Evolutionary conservation across 2,888 invertebrate species (phyloP).

Genomic region (Cantharis rustica): DNA sequence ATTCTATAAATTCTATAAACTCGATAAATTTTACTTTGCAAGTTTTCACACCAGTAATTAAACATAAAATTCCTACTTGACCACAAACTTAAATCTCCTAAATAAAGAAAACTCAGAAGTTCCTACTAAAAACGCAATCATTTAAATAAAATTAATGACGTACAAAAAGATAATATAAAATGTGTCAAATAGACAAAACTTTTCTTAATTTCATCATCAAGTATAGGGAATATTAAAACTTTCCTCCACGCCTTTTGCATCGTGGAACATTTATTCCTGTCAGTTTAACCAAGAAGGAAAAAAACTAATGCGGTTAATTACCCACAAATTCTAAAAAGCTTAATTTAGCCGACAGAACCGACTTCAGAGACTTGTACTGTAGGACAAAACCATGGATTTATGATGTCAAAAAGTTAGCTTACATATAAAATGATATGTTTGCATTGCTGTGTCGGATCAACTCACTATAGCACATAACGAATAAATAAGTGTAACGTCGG

Average conservation of each 20-base stretch:
- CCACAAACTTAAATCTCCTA: not conserved
- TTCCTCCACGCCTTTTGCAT: slow-evolving; percentile 7
- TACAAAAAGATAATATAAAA: not conserved
- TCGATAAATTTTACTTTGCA: not conserved
- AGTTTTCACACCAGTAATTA: too few relatives aligned
- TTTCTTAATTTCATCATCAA: slow-evolving; percentile 4
- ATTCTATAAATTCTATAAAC: not conserved
- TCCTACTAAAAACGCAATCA: not conserved
- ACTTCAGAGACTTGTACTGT: not conserved
- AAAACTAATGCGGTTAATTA: slow-evolving; percentile 15
- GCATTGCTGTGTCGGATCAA: not conserved
- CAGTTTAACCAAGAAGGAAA: slow-evolving; percentile 7
- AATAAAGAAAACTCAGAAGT: not conserved
- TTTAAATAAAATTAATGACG: not conserved
- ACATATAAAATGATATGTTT: not conserved
- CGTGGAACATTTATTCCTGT: slow-evolving; percentile 9
- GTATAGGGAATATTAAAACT: slow-evolving; percentile 8
- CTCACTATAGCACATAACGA: not conserved
- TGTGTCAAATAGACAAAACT: slow-evolving; percentile 5
- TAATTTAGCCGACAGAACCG: slow-evolving; percentile 3
- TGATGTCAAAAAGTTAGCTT: slow-evolving; percentile 3
- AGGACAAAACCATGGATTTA: not conserved
- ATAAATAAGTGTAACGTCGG: not conserved
- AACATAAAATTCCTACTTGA: not conserved
- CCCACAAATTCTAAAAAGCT: slow-evolving; percentile 3